A percentile compares a stretch with the other conserved stretches of the same genome.
Evolutionary conservation across 1,140 invertebrate genomes (phyloP).

Genomic region (Drosophila parvula): DNA sequence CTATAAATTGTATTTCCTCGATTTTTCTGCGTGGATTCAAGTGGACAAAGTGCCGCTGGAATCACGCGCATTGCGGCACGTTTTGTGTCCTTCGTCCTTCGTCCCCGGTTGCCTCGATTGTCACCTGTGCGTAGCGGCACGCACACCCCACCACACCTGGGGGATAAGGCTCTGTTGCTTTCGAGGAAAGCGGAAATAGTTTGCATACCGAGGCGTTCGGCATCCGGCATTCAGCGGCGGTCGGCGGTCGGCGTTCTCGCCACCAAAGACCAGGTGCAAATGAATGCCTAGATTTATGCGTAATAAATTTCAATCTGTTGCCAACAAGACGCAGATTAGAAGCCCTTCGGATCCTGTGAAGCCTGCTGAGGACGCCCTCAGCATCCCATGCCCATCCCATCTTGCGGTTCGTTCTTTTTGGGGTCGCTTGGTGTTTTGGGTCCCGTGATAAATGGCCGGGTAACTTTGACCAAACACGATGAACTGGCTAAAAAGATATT

Average conservation of each 20-base stretch:
- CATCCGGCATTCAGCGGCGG: background rate
- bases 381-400: background rate
- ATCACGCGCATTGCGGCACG: slow-evolving; percentile 69
- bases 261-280: slow-evolving; percentile 67
- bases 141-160: slow-evolving; percentile 11
- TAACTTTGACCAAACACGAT: slow-evolving; percentile 39
- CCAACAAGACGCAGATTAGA: slow-evolving; percentile 79
- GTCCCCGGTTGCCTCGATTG: slow-evolving; percentile 46
- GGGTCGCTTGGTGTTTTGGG: slow-evolving; percentile 28
- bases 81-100: slow-evolving; percentile 24
- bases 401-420: slow-evolving; percentile 27
- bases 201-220: slow-evolving; percentile 63
- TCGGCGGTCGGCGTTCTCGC: background rate
- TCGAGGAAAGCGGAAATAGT: slow-evolving; percentile 58
- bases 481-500: slow-evolving; percentile 55
- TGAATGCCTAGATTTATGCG: slow-evolving; percentile 82
- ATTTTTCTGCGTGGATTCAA: slow-evolving; percentile 1
- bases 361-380: background rate
- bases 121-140: slow-evolving; percentile 67
- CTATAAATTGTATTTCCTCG: background rate
- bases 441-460: slow-evolving; percentile 49
- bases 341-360: slow-evolving; percentile 11
- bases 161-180: slow-evolving; percentile 46
- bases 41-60: slow-evolving; percentile 33
- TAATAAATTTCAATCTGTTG: slow-evolving; percentile 84